Conservation (phyloP, 2,113 vertebrate genomes). For the Cygnus atratus region DNA sequence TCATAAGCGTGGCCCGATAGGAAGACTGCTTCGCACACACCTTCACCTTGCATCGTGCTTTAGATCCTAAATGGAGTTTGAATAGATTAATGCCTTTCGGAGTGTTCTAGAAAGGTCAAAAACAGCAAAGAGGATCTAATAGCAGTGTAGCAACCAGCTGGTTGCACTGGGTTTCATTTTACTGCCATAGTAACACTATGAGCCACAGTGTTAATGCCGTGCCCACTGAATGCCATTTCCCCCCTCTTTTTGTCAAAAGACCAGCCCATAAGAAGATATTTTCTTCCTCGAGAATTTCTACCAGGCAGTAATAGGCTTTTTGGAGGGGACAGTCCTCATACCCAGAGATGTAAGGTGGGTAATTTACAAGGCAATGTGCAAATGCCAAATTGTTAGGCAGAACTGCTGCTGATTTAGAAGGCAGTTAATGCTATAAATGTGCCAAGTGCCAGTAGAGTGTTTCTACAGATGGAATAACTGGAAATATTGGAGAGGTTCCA, state of each 20-base stretch:
- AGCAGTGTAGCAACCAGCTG: conserved; percentile 42
- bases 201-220: background rate
- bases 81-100: background rate
- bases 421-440: conserved; percentile 72
- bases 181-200: conserved; percentile 51
- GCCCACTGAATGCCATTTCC: background rate
- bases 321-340: background rate
- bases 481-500: conserved; percentile 74
- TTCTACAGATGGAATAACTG: conserved; percentile 77
- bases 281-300: conserved; percentile 25
- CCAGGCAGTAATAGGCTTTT: conserved; percentile 37
- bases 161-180: conserved; percentile 3
- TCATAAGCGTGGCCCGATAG: rapidly evolving
- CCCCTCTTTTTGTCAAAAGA: background rate
- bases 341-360: conserved; percentile 52
- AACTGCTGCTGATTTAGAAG: conserved; percentile 73
- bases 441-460: conserved; percentile 74
- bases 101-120: conserved; percentile 34
- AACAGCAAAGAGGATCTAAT: background rate
- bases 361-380: conserved; percentile 70
- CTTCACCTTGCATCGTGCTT: background rate
- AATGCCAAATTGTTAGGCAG: conserved; percentile 74
- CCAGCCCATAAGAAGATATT: background rate
- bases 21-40: background rate
- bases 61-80: background rate